Evolutionary conservation across 2,797 vertebrate species (phyloP), one percentile per base, ranked within the genome.

Genomic region (Dermochelys coriacea): DNA sequence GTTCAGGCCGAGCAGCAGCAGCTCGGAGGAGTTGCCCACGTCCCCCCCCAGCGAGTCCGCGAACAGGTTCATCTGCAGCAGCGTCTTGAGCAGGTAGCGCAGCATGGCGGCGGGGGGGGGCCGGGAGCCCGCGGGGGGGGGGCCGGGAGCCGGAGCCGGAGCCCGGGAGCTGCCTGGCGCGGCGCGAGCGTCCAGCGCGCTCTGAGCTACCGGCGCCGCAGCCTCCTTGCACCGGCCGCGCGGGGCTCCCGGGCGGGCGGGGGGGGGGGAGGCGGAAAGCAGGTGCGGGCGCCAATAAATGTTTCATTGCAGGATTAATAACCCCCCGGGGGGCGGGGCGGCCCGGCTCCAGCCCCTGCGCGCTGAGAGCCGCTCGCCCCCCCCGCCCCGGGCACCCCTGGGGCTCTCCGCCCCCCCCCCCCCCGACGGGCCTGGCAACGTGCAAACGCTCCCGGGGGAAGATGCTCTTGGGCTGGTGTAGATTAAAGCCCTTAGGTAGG

Each of bases 11-110:
- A 98, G 98, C 97, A 99, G 98, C 97, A 99, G 98, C 54, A 98
- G 97, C 55, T 99, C 99, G 25, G 98, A 99, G 91, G 98, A 98
- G 93, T 99, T 99, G 91, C 98, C 97, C 8, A 82, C 92, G 92
- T 98, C 98, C 0, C 98, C 97, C 55, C 98, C 98, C 94, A 99
- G 94, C 77, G 98, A 99, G 97, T 99, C 99, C 0, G 99, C 99
- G 97, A 99, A 99, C 89, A 99, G 98, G 98, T 99, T 99, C 99
- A 99, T 99, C 98, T 99, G 99, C 96, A 99, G 98, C 93, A 99
- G 98, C 74, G 99, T 99, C 98, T 99, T 99, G 93, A 99, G 98
- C 98, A 99, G 98, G 98, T 99, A 99, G 84, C 99, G 99, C 98
- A 99, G 98, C 99, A 99, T 99, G 97, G 97, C 97, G 97, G 84